Conservation (phyloP, 30 jellyfish, hydroid and myxozoan genomes). For the Hydra vulgaris region DNA sequence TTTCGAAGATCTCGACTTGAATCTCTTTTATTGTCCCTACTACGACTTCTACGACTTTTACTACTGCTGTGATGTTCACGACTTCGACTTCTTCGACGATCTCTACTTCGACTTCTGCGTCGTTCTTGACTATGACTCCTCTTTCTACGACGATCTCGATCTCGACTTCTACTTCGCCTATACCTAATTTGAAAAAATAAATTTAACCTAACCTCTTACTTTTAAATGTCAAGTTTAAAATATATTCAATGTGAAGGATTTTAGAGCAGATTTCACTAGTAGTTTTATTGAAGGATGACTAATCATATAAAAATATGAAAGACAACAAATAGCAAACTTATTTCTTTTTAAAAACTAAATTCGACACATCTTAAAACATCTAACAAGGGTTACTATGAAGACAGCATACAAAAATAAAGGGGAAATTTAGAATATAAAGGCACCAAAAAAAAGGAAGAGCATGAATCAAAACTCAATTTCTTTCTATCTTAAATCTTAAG, state of each 20-base stretch:
- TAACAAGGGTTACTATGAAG: too few species aligned
- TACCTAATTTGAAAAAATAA: constrained; percentile 3
- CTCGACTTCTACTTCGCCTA: constrained; percentile 38
- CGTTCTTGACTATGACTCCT: constrained; percentile 33
- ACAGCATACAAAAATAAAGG: too few species aligned
- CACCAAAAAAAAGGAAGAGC: too few species aligned
- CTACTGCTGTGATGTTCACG: constrained; percentile 19
- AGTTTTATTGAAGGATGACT: too few species aligned
- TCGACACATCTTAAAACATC: too few species aligned
- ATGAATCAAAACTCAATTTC: too few species aligned
- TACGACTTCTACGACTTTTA: neutral
- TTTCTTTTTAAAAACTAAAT: too few species aligned
- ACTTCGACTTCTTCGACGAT: constrained; percentile 26
- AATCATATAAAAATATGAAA: too few species aligned
- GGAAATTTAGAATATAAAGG: too few species aligned
- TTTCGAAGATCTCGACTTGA: neutral
- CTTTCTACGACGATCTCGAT: constrained; percentile 34
- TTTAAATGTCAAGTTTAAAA: neutral
- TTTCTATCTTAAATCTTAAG: too few species aligned
- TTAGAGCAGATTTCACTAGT: neutral
- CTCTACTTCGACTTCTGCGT: constrained; percentile 31
- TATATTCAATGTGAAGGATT: neutral
- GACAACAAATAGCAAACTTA: too few species aligned
- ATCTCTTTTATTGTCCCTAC: neutral
- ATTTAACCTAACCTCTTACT: neutral